Base-by-base conservation (phyloP, 2,888 invertebrate species). In the Metellina segmentata region DNA sequence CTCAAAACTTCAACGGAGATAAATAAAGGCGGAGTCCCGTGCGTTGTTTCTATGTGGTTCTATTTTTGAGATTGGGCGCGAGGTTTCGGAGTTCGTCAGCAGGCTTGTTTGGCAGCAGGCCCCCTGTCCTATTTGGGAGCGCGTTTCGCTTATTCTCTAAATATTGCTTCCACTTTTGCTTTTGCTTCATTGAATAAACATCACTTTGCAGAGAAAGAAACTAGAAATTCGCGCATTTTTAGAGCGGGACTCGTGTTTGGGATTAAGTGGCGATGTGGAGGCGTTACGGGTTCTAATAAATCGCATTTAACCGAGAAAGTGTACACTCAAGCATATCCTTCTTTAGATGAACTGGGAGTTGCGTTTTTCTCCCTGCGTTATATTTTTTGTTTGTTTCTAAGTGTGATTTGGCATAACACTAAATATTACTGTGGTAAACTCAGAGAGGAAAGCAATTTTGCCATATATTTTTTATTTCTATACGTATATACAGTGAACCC, bases 121-220 rank as follows among this genome's bases (percentile, higher is more conserved):
- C 52, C 87, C 52, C 69, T 78, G 78, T 78, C 89, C 89, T 85
- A 83, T 81, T 91, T 88, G 91, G 91, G 86, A 91, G 75, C 86
- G 19, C 70, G 48, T 75, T 82, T 70, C 69, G 19, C 71, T 51
- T 90, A 61, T 74, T 74, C 85, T 75, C 16, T 61, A 61, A 61
- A 61, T 61, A 61, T 61, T 75, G 74, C 74, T 78, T 16, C 72
- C 78, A 53, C 61, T 86, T 75, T 85, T 81, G n/a, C 77, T 82
- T 77, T 85, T 82, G 52, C 53, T 49, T 16, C 90, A 91, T 71
- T 86, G 90, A 86, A 91, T 91, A 91, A 91, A 91, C 90, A 91
- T 81, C 81, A 61, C 49, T 49, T 16, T 16, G 81, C 52, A 16
- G 74, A 83, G 69, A 71, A 71, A 71, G 61, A 61, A 61, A 61